Percentiles rank a stretch among this genome's conserved stretches.
phyloP scores from a whole-genome alignment of 2,113 vertebrate species.

The Phaethornis superciliosus region DNA sequence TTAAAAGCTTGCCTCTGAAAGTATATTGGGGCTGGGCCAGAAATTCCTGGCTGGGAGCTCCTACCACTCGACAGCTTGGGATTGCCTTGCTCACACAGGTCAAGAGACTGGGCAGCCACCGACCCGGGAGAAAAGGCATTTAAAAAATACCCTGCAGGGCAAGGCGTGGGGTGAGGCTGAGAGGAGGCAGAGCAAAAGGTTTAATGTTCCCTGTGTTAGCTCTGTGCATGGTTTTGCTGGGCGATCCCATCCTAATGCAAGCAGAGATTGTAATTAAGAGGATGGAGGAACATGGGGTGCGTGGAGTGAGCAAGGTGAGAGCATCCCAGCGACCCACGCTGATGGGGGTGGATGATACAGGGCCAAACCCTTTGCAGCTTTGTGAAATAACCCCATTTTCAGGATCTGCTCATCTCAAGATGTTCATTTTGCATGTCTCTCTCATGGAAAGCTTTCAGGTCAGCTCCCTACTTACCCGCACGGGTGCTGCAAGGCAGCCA shows the following conservation, averaged over 20 bases:
- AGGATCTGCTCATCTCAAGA: not conserved
- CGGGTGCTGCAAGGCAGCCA: not conserved
- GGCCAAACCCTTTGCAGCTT: not conserved
- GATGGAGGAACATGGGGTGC: not conserved
- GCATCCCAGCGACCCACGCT: accelerated
- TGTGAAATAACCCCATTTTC: accelerated
- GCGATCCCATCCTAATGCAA: not conserved
- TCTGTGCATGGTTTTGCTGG: not conserved
- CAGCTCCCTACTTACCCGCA: slow-evolving; percentile 45
- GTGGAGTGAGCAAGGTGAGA: not conserved
- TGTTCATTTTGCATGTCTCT: not conserved
- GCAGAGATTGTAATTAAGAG: not conserved
- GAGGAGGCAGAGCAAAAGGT: not conserved
- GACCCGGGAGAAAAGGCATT: not conserved
- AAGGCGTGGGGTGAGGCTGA: accelerated
- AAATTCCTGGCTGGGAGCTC: slow-evolving; percentile 25
- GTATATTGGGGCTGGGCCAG: not conserved
- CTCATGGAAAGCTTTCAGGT: not conserved
- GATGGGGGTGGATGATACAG: accelerated
- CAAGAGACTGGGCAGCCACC: not conserved
- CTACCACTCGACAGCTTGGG: not conserved
- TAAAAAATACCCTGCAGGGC: not conserved
- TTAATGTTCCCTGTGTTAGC: not conserved
- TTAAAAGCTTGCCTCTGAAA: slow-evolving; percentile 43
- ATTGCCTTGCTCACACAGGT: not conserved